A percentile compares a stretch with the other conserved stretches of the same genome.
Evolutionary conservation across 2,888 invertebrate genomes (phyloP).

Genomic region (Epirrita christyi): DNA sequence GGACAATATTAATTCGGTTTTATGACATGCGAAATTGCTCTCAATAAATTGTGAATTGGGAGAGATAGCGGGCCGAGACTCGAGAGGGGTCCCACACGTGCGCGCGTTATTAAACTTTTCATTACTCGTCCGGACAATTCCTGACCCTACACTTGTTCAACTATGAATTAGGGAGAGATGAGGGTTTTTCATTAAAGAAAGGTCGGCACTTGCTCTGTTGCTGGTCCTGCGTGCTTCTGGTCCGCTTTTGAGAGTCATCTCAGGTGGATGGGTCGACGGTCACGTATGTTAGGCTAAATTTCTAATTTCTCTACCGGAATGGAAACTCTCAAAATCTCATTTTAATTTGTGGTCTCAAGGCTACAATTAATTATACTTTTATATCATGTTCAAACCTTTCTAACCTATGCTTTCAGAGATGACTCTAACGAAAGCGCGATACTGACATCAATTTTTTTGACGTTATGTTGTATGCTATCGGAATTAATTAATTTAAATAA

Average conservation of each 20-base stretch:
- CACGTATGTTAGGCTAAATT: neutral
- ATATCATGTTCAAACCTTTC: no score
- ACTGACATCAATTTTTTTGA: no score
- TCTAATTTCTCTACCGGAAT: no score
- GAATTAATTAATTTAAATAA: no score
- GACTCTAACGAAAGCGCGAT: no score
- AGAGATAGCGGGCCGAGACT: constrained; percentile 33
- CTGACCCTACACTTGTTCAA: constrained; percentile 49
- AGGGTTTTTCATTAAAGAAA: constrained; percentile 43
- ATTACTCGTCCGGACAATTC: constrained; percentile 57
- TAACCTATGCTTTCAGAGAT: no score
- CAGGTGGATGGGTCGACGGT: neutral
- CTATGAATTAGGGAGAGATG: constrained; percentile 41
- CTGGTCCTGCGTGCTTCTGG: neutral
- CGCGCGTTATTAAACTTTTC: constrained; percentile 78
- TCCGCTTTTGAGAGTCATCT: constrained; percentile 1
- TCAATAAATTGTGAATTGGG: constrained; percentile 76
- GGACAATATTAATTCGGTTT: constrained; percentile 77
- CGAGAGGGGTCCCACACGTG: constrained; percentile 61
- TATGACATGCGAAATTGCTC: constrained; percentile 83
- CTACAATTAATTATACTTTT: no score
- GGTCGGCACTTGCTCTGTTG: constrained; percentile 45
- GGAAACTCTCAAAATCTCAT: no score
- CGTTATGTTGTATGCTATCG: no score
- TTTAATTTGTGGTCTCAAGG: neutral